These are phyloP conservation scores for Anthopleura sola DNA, from an alignment of 64 coral and sea anemone species.

Conservation along the genomic window DNA sequence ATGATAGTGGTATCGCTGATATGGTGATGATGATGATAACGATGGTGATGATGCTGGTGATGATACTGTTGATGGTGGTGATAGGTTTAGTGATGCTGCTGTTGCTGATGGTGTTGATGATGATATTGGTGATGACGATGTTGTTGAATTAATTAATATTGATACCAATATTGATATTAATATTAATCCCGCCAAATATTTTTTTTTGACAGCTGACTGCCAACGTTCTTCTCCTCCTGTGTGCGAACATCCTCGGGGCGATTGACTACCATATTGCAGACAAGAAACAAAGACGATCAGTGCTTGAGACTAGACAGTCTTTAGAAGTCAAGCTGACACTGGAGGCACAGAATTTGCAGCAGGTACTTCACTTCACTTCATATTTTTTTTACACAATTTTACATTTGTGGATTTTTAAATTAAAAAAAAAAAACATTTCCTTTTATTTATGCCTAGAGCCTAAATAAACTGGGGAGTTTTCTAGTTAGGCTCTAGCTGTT, in stretches of 20 bases:
- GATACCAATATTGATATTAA: neutral
- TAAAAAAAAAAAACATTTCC: too few relatives aligned
- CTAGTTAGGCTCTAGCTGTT: too few relatives aligned
- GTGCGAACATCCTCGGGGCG: conserved; percentile 71
- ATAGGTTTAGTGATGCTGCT: too few relatives aligned
- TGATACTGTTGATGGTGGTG: too few relatives aligned
- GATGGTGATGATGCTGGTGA: neutral
- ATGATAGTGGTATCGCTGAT: neutral
- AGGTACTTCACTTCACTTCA: conserved; percentile 37
- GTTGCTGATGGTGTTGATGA: too few relatives aligned
- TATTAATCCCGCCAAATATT: neutral
- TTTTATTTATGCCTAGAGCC: too few relatives aligned
- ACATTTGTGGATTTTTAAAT: too few relatives aligned
- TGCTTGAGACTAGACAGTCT: conserved; percentile 85
- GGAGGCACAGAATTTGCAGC: conserved; percentile 79
- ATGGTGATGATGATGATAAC: neutral
- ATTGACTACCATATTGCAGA: conserved; percentile 88
- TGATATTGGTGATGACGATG: neutral
- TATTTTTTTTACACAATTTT: too few relatives aligned
- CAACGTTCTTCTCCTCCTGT: conserved; percentile 67
- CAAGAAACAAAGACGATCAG: conserved; percentile 75
- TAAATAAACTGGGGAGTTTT: too few relatives aligned
- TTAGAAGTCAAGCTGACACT: conserved; percentile 80
- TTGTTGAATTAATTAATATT: neutral
- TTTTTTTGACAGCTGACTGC: conserved; percentile 45